Evolutionary conservation across 2,797 vertebrate species (phyloP).

Genomic region (Huso huso): DNA sequence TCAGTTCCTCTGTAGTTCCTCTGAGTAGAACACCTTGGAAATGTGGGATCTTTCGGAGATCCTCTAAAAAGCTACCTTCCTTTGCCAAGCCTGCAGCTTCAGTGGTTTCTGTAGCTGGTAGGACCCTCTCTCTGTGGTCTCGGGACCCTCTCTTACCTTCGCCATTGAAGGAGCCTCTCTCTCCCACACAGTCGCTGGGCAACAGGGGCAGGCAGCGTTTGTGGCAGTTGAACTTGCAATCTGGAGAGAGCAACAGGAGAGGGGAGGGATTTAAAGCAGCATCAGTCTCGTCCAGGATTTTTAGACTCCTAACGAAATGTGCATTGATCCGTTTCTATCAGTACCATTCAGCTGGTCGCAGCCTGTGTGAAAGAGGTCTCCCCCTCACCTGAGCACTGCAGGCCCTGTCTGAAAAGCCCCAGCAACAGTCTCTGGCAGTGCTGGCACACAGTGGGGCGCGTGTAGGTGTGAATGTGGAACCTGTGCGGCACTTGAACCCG

Average conservation of each 20-base stretch:
- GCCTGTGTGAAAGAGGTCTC: too few species aligned
- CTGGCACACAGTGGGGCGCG: constrained; percentile 60
- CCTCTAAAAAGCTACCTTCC: too few species aligned
- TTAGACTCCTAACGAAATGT: too few species aligned
- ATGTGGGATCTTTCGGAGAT: too few species aligned
- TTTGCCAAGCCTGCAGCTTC: too few species aligned
- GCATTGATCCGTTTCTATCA: too few species aligned
- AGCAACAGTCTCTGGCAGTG: constrained; percentile 57
- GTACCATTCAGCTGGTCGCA: too few species aligned
- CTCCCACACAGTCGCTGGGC: constrained; percentile 55
- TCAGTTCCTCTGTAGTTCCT: too few species aligned
- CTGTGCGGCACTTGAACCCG: constrained; percentile 56
- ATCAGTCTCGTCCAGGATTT: not conserved
- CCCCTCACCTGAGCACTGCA: constrained; percentile 61
- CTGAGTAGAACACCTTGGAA: too few species aligned
- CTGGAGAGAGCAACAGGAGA: constrained; percentile 29
- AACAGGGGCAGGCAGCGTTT: constrained; percentile 50
- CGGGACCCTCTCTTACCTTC: constrained; percentile 32
- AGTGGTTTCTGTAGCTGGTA: not conserved
- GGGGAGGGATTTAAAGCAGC: not conserved
- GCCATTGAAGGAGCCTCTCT: constrained; percentile 38
- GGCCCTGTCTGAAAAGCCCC: constrained; percentile 65
- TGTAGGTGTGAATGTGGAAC: constrained; percentile 69
- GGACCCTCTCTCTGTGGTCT: too few species aligned
- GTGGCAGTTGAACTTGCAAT: constrained; percentile 68